A percentile compares a stretch with the other conserved stretches of the same genome.
Conservation (phyloP, 2,797 vertebrate genomes). For the Sebastes reedi region DNA sequence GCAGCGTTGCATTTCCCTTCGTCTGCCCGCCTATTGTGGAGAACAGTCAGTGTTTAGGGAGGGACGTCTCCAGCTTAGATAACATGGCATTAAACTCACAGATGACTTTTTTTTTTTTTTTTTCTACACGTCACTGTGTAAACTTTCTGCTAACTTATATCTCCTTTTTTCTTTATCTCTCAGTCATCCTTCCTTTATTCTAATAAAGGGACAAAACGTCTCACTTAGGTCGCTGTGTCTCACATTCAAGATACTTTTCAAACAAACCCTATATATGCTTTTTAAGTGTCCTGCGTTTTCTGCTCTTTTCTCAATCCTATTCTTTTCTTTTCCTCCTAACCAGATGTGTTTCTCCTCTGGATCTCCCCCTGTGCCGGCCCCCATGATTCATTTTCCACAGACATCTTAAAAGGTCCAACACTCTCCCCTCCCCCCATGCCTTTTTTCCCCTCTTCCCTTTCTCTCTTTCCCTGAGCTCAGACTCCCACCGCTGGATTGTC, state of each 20-base stretch:
- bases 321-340: conserved; percentile 37
- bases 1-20: conserved; percentile 46
- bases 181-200: background rate
- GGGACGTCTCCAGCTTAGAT: conserved; percentile 61
- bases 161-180: background rate
- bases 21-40: conserved; percentile 67
- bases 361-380: conserved; percentile 70
- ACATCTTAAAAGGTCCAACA: conserved; percentile 72
- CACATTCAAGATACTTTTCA: background rate
- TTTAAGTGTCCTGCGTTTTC: background rate
- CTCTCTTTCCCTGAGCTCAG: conserved; percentile 42
- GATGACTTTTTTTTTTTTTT: conserved; percentile 11
- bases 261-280: background rate
- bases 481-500: conserved; percentile 68
- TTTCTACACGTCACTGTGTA: background rate
- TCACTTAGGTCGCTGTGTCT: background rate
- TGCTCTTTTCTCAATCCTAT: conserved; percentile 31
- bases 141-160: background rate
- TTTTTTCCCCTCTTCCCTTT: background rate
- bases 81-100: conserved; percentile 69
- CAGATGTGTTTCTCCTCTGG: conserved; percentile 77
- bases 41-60: conserved; percentile 68
- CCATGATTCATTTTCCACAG: conserved; percentile 86
- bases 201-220: background rate
- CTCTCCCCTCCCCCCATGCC: conserved; percentile 57